A percentile compares a stretch with the other conserved stretches of the same genome.
phyloP scores from a whole-genome alignment of 2,113 vertebrate species.

The Alexandromys fortis region DNA sequence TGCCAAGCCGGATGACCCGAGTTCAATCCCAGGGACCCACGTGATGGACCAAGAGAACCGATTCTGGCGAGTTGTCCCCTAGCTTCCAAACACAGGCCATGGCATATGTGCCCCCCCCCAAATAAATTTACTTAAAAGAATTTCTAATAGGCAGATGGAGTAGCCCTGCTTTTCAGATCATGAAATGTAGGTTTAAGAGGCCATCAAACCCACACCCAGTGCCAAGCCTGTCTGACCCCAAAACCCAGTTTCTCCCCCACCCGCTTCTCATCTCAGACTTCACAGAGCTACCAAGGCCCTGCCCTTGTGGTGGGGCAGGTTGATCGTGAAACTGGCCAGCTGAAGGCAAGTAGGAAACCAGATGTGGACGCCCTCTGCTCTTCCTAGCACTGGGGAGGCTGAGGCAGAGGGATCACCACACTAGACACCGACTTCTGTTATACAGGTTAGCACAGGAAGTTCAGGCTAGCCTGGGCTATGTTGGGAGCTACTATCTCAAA shows the following conservation, averaged over 20 bases:
- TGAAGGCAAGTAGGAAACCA: neutral
- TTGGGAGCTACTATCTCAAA: neutral
- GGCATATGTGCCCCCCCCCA: neutral
- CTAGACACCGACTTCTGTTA: neutral
- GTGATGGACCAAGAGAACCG: neutral
- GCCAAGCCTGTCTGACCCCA: slow-evolving; percentile 42
- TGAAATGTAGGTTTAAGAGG: neutral
- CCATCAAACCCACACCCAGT: neutral
- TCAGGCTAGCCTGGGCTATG: neutral
- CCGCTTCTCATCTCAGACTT: neutral
- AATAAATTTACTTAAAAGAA: neutral
- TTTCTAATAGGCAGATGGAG: neutral
- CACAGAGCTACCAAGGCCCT: neutral
- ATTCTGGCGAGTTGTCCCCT: neutral
- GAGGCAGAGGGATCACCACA: neutral
- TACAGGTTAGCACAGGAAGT: neutral
- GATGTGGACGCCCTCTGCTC: neutral
- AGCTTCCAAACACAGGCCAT: neutral
- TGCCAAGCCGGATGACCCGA: neutral
- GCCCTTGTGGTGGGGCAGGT: neutral
- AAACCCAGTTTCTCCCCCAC: slow-evolving; percentile 48
- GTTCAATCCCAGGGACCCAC: neutral
- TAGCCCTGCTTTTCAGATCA: neutral
- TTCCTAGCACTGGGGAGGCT: neutral
- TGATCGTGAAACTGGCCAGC: neutral